A percentile compares a stretch with the other conserved stretches of the same genome.
These are phyloP conservation scores for Hassar affinis DNA, from an alignment of 2,113 vertebrate species.

Conservation along the genomic window DNA sequence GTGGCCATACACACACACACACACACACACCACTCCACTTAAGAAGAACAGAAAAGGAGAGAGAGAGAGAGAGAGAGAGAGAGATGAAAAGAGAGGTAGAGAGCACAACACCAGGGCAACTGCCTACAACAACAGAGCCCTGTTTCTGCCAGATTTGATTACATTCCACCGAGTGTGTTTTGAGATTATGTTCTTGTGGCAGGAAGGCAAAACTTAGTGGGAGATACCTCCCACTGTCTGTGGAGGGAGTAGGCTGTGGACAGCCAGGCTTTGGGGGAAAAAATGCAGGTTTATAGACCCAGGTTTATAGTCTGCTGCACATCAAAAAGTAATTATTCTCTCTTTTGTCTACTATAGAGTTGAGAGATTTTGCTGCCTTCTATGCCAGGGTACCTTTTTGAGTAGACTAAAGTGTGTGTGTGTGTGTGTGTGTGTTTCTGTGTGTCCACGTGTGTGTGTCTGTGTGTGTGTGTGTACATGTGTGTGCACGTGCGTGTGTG, in stretches of 20 bases:
- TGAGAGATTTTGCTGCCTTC: constrained; percentile 9
- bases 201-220: constrained; percentile 30
- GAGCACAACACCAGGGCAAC: constrained; percentile 14
- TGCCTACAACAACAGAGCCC: constrained; percentile 36
- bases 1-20: not conserved
- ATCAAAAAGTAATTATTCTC: constrained; percentile 2
- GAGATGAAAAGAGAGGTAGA: not conserved
- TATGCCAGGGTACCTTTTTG: not conserved
- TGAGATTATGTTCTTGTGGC: constrained; percentile 30
- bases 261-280: not conserved
- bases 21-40: not conserved
- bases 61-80: not conserved
- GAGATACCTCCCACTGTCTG: not conserved
- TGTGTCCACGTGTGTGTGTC: too few relatives aligned
- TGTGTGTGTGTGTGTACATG: not conserved
- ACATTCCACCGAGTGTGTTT: constrained; percentile 38
- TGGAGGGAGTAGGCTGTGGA: not conserved
- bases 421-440: not conserved
- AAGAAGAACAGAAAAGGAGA: constrained; percentile 1
- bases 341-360: not conserved
- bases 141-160: constrained; percentile 46
- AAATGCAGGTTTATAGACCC: not conserved
- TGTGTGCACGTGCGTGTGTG: not conserved
- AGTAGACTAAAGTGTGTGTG: not conserved
- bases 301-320: constrained; percentile 19